These are phyloP conservation scores for Papilio gigon DNA, from an alignment of 2,888 invertebrate genomes.

Conservation along the genomic window DNA sequence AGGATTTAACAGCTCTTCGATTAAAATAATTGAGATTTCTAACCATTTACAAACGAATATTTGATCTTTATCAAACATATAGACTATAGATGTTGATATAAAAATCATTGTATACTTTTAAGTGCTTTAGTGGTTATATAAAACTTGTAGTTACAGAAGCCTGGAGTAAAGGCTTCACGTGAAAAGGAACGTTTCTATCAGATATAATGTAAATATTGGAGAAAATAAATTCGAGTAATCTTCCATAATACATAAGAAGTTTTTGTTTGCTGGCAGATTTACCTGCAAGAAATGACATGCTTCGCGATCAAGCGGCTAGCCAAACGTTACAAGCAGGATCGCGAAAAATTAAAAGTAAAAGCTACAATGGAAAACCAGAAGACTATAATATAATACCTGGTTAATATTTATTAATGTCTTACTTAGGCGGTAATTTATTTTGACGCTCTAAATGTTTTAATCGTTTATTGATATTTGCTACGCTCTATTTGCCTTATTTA, in stretches of 20 bases:
- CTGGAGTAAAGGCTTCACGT: neutral
- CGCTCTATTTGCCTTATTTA: neutral
- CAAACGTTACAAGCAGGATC: constrained; percentile 22
- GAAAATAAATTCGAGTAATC: neutral
- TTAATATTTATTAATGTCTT: constrained; percentile 16
- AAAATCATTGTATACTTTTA: neutral
- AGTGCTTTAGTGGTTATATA: neutral
- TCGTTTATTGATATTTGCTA: neutral
- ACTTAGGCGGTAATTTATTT: constrained; percentile 8
- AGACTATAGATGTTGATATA: neutral
- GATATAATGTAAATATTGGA: neutral
- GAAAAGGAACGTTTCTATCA: neutral
- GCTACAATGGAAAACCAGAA: constrained; percentile 9
- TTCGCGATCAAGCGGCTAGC: constrained; percentile 23
- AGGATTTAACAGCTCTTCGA: neutral
- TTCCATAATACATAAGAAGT: neutral
- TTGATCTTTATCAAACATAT: neutral
- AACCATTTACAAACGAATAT: neutral
- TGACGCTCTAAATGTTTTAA: neutral
- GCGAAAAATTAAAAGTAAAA: constrained; percentile 17
- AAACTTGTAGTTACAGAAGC: neutral
- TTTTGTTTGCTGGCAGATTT: constrained; percentile 34
- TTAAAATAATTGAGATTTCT: neutral
- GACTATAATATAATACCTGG: constrained; percentile 7
- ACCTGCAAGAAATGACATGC: constrained; percentile 27